Evolutionary conservation across 2,888 invertebrate genomes (phyloP), one percentile per base, ranked within the genome.

Genomic region (Nomada lathburiana): DNA sequence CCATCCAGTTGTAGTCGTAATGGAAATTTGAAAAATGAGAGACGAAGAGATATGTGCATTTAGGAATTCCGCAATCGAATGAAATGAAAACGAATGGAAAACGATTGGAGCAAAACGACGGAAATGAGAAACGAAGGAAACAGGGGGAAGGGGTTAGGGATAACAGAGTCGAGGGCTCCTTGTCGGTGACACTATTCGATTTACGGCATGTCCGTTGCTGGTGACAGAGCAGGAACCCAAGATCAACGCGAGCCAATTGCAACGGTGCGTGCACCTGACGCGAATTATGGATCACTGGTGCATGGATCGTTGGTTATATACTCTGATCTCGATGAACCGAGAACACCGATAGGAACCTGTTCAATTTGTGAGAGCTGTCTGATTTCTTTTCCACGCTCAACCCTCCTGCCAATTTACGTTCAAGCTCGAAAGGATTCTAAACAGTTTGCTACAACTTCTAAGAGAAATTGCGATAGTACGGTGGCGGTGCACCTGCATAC

Each of bases 191-290:
- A 84, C 69, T 72, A 29, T 59, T 57, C 70, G 72, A 86, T 87
- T 87, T 88, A 87, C 79, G 88, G 81, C 84, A 81, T 69, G 57
- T n/a, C 57, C 65, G 76, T 79, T 79, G 59, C 71, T 64, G 10
- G 68, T 78, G 84, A 76, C 83, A 80, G 75, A 69, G 68, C 68
- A 44, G 52, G 86, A 83, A 75, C 62, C 84, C 69, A 74, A 73
- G 78, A 70, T 55, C 77, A 81, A 79, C 76, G 71, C 77, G 72
- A 70, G 70, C 82, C 88, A 84, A 86, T 89, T 89, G 85, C 86
- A 82, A 81, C 70, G 76, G 68, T 69, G 82, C 64, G 77, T 90
- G 90, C 86, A 83, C 84, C 87, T 90, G 90, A 90, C 89, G 72
- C 82, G 82, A 65, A 69, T 84, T 84, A 85, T 80, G 79, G 81